A percentile compares a stretch with the other conserved stretches of the same genome.
These are phyloP conservation scores for Pangasianodon gigas DNA, from an alignment of 2,113 vertebrate species.

Conservation along the genomic window DNA sequence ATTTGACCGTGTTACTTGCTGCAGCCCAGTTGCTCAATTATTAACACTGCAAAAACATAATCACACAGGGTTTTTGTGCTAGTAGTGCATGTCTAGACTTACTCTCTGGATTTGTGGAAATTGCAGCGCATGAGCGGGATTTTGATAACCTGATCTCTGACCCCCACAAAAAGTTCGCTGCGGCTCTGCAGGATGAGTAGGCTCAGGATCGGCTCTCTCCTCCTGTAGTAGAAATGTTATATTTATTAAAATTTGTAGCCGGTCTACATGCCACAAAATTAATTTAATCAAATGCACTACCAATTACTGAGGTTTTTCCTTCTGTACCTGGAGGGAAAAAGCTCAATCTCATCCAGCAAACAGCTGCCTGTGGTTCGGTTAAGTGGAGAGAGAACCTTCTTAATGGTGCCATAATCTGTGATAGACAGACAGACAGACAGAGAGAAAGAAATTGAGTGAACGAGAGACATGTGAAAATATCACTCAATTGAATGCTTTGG, in stretches of 20 bases:
- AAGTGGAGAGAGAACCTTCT: constrained; percentile 91
- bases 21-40: background rate
- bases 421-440: constrained; percentile 29
- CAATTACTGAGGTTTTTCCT: background rate
- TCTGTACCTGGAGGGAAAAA: constrained; percentile 75
- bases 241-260: background rate
- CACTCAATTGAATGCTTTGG: background rate
- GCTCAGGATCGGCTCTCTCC: constrained; percentile 83
- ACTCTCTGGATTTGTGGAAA: constrained; percentile 90
- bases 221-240: constrained; percentile 73
- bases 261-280: background rate
- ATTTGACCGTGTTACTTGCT: background rate
- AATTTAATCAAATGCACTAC: background rate
- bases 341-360: constrained; percentile 90
- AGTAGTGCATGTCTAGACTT: constrained; percentile 55
- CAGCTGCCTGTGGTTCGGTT: constrained; percentile 85
- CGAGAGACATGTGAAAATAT: background rate
- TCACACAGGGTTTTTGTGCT: background rate
- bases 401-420: constrained; percentile 92
- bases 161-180: constrained; percentile 90
- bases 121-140: constrained; percentile 91
- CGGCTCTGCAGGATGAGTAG: constrained; percentile 92
- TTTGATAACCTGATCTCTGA: constrained; percentile 88
- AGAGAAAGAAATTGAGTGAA: constrained; percentile 32
- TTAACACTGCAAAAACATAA: background rate